Percentiles rank a stretch among this genome's conserved stretches.
Evolutionary conservation across 2,888 invertebrate genomes (phyloP).

Genomic region (Caradrina clavipalpis): DNA sequence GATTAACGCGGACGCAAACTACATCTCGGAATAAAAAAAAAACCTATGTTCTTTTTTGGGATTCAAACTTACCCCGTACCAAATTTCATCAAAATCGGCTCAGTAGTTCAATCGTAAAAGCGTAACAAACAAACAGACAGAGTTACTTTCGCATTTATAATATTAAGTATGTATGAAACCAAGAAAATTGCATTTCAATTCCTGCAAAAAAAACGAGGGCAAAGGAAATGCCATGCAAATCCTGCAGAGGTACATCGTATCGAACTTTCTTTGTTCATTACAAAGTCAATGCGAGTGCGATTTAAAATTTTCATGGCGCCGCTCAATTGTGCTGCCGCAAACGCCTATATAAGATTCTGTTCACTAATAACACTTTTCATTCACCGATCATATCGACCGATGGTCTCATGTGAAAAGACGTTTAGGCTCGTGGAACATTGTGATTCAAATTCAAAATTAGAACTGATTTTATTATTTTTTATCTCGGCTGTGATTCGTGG

Average conservation of each 20-base stretch:
- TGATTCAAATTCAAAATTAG: conserved; percentile 61
- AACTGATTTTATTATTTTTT: conserved; percentile 43
- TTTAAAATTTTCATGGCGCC: conserved; percentile 64
- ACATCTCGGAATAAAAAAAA: too few species aligned
- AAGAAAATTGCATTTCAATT: not conserved
- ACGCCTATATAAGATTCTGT: conserved; percentile 76
- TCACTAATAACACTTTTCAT: conserved; percentile 65
- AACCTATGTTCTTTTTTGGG: too few species aligned
- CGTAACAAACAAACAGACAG: too few species aligned
- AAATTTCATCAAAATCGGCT: too few species aligned
- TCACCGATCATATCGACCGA: conserved; percentile 77
- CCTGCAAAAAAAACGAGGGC: not conserved
- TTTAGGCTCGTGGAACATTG: conserved; percentile 57
- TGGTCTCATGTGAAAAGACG: conserved; percentile 70
- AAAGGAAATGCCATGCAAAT: conserved; percentile 30
- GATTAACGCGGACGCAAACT: too few species aligned
- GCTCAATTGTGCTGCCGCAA: conserved; percentile 52
- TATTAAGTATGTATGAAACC: too few species aligned
- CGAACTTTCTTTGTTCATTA: conserved; percentile 64
- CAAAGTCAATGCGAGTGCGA: conserved; percentile 62
- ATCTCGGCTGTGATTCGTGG: conserved; percentile 55
- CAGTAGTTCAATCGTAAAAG: too few species aligned
- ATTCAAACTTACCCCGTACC: too few species aligned
- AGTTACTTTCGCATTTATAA: too few species aligned
- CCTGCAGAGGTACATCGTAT: conserved; percentile 16